These are phyloP conservation scores for Lepilemur ruficaudatus DNA, from an alignment of 2,797 vertebrate species.

Conservation along the genomic window DNA sequence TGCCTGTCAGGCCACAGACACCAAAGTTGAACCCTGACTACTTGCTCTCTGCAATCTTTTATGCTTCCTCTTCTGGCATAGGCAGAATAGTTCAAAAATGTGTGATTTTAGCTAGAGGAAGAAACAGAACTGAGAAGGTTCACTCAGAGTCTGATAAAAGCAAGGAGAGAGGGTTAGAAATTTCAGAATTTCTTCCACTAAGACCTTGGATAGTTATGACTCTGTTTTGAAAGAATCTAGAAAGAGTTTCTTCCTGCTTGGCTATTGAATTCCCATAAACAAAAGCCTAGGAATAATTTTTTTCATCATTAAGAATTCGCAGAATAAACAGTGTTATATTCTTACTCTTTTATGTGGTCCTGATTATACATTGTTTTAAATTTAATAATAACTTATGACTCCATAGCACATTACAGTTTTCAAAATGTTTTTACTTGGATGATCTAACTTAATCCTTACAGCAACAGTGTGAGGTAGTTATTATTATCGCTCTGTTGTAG, in stretches of 20 bases:
- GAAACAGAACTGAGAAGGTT: not conserved
- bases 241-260: not conserved
- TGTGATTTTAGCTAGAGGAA: not conserved
- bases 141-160: not conserved
- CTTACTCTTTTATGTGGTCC: constrained; percentile 29
- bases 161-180: not conserved
- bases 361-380: constrained; percentile 60
- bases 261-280: constrained; percentile 5
- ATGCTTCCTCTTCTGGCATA: not conserved
- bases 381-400: constrained; percentile 69
- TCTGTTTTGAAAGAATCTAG: constrained; percentile 17
- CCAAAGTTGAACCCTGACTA: not conserved
- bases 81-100: not conserved
- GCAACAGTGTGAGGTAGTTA: not conserved
- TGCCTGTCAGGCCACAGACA: not conserved
- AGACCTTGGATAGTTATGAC: not conserved
- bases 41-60: not conserved
- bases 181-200: not conserved
- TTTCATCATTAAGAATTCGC: constrained; percentile 23
- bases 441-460: constrained; percentile 51
- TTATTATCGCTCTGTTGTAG: not conserved
- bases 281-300: constrained; percentile 29
- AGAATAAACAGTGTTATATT: constrained; percentile 37
- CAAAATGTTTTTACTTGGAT: constrained; percentile 67
- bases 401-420: constrained; percentile 40